These are phyloP conservation scores for Xyrichtys novacula DNA, from an alignment of 2,797 vertebrate genomes.

Conservation along the genomic window DNA sequence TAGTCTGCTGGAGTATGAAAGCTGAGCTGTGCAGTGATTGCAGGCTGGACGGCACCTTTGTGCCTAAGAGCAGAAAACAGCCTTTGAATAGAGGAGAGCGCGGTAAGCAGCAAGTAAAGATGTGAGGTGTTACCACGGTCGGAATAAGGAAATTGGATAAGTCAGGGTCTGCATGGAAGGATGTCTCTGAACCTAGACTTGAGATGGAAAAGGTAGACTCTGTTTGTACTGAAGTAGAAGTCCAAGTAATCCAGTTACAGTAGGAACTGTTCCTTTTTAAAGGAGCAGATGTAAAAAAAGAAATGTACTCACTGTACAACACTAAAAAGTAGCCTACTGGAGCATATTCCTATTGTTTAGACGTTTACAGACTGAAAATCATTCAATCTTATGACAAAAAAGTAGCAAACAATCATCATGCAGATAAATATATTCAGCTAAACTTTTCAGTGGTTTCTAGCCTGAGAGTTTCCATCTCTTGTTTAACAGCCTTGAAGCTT, in stretches of 20 bases:
- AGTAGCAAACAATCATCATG: too few relatives aligned
- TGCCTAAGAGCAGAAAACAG: conserved; percentile 56
- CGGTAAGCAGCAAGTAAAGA: conserved; percentile 62
- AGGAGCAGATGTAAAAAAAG: neutral
- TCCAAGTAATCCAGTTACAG: neutral
- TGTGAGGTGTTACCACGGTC: conserved; percentile 70
- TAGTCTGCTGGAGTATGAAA: conserved; percentile 52
- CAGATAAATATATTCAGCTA: too few relatives aligned
- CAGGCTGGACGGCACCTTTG: conserved; percentile 51
- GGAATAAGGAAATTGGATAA: conserved; percentile 62
- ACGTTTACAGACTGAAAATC: neutral
- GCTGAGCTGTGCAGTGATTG: conserved; percentile 42
- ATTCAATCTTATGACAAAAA: too few relatives aligned
- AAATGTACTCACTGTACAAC: neutral
- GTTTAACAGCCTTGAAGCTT: too few relatives aligned
- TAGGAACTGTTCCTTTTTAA: neutral
- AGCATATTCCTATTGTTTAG: neutral
- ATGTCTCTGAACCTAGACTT: conserved; percentile 44
- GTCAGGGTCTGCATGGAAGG: conserved; percentile 53
- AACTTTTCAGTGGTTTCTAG: too few relatives aligned
- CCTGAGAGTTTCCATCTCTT: too few relatives aligned
- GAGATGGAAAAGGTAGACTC: neutral
- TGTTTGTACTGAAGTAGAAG: neutral
- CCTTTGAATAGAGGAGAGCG: conserved; percentile 61
- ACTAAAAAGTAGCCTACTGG: neutral